Evolutionary conservation across 2,888 invertebrate species (phyloP).

Genomic region (Caenorhabditis drosophilae): DNA sequence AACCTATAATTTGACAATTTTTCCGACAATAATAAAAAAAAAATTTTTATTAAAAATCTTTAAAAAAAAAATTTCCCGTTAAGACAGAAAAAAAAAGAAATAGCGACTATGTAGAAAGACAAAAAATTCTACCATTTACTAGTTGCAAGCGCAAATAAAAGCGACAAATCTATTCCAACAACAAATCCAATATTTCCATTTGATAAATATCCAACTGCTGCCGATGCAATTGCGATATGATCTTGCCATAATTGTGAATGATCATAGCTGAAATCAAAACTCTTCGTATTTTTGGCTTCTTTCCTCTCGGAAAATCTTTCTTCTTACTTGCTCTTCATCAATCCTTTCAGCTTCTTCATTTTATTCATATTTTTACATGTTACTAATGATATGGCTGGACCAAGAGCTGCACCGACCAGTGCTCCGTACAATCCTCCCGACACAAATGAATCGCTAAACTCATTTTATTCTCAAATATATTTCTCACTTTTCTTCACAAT

Average conservation of each 20-base stretch:
- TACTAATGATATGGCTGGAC: slow-evolving; percentile 52
- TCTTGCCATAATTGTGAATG: slow-evolving; percentile 53
- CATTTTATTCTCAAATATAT: not conserved
- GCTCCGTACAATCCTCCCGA: slow-evolving; percentile 53
- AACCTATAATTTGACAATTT: slow-evolving; percentile 4
- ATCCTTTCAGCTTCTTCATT: slow-evolving; percentile 27
- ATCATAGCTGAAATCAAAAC: slow-evolving; percentile 43
- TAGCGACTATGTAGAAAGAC: too few species aligned
- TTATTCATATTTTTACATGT: slow-evolving; percentile 52
- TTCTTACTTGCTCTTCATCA: too few species aligned
- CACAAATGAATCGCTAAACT: slow-evolving; percentile 42
- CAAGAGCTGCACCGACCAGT: slow-evolving; percentile 49
- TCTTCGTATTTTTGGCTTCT: not conserved
- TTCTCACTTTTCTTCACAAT: not conserved
- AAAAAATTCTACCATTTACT: slow-evolving; percentile 35
- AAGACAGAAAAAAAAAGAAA: too few species aligned
- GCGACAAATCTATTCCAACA: slow-evolving; percentile 56
- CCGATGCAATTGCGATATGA: slow-evolving; percentile 50
- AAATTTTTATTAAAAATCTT: not conserved
- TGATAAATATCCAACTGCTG: slow-evolving; percentile 50
- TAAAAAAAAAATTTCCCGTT: not conserved
- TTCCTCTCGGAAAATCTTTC: too few species aligned
- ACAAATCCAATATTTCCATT: slow-evolving; percentile 54
- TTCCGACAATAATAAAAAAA: not conserved
- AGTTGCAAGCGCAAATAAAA: slow-evolving; percentile 32